A percentile compares a stretch with the other conserved stretches of the same genome.
Conservation (phyloP, 2,113 vertebrate genomes). For the Macaca nemestrina region DNA sequence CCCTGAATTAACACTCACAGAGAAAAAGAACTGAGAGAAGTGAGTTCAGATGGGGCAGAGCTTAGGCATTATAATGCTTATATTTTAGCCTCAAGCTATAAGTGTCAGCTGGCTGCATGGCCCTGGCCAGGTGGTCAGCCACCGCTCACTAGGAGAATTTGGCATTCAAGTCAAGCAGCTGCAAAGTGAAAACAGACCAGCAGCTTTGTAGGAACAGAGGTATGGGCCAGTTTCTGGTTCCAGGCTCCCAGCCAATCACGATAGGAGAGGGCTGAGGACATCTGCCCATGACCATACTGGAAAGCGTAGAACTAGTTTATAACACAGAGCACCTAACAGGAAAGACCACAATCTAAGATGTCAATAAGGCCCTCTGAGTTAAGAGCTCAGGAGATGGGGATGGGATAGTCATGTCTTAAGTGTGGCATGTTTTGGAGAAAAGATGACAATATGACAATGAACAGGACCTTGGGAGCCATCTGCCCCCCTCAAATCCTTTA, state of each 20-base stretch:
- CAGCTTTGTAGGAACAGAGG: slow-evolving; percentile 67
- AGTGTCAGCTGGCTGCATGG: neutral
- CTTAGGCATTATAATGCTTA: neutral
- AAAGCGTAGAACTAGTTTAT: neutral
- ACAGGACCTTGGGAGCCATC: neutral
- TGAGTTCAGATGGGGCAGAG: neutral
- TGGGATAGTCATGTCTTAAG: neutral
- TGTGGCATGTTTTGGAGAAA: neutral
- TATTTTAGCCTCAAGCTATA: neutral
- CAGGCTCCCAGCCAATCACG: slow-evolving; percentile 68
- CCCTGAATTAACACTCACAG: neutral
- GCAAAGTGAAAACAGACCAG: slow-evolving; percentile 47
- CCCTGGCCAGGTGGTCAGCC: slow-evolving; percentile 47
- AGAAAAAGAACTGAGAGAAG: neutral
- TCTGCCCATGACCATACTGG: neutral
- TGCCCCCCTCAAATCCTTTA: neutral
- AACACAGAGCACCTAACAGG: neutral
- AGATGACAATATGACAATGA: neutral
- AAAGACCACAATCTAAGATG: neutral
- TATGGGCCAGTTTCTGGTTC: slow-evolving; percentile 23
- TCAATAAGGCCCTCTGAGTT: neutral
- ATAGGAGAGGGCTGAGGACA: neutral
- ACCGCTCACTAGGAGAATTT: neutral
- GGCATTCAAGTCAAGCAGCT: slow-evolving; percentile 69
- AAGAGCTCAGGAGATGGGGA: neutral